A percentile compares a stretch with the other conserved stretches of the same genome.
Conservation (phyloP, 2,888 invertebrate species). For the Torymus auratus region DNA sequence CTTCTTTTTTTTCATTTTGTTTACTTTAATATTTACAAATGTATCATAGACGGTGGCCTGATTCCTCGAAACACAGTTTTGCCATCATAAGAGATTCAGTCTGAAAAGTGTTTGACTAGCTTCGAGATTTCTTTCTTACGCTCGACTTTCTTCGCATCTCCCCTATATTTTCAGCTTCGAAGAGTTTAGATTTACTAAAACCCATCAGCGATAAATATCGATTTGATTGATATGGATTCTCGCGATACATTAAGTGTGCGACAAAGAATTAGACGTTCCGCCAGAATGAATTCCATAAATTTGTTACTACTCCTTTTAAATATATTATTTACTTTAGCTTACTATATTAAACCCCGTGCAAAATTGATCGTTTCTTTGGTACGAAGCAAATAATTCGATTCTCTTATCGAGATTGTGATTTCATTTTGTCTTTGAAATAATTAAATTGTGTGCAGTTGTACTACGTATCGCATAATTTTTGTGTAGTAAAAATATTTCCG, state of each 20-base stretch:
- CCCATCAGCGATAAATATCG: constrained; percentile 11
- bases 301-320: constrained; percentile 38
- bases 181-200: constrained; percentile 15
- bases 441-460: background rate
- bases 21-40: constrained; percentile 46
- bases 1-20: constrained; percentile 6
- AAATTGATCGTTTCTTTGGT: constrained; percentile 6
- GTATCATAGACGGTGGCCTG: constrained; percentile 43
- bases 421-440: background rate
- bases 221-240: constrained; percentile 39
- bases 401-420: background rate
- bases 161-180: background rate
- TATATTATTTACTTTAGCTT: constrained; percentile 34
- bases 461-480: too few relatives aligned
- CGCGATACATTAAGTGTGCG: constrained; percentile 36
- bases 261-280: constrained; percentile 49
- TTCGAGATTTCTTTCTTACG: background rate
- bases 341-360: constrained; percentile 35
- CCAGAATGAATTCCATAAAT: constrained; percentile 44
- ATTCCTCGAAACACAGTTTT: constrained; percentile 32
- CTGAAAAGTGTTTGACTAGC: constrained; percentile 6
- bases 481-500: too few relatives aligned
- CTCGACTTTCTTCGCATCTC: background rate
- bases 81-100: constrained; percentile 14
- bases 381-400: background rate